A percentile compares a stretch with the other conserved stretches of the same genome.
Conservation (phyloP, 2,797 vertebrate genomes). For the Myotis myotis region DNA sequence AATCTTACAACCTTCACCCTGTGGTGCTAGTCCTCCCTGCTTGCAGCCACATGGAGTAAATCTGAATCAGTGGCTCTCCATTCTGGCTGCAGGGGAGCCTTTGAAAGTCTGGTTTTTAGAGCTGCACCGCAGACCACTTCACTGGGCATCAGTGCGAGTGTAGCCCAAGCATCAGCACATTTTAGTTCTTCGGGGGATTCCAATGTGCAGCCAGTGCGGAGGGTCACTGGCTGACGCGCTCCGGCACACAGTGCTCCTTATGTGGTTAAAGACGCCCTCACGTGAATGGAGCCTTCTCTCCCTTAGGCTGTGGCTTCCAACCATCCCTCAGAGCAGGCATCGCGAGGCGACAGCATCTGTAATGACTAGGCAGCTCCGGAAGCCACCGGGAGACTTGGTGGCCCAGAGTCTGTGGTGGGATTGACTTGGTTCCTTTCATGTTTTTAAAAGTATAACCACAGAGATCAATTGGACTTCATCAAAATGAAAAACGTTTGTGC, state of each 20-base stretch:
- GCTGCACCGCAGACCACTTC: fast-evolving
- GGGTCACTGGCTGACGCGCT: neutral
- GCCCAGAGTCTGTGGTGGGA: neutral
- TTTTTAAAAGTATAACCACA: neutral
- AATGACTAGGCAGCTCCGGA: neutral
- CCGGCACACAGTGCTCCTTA: neutral
- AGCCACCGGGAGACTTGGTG: neutral
- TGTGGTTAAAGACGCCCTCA: neutral
- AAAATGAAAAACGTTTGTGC: neutral
- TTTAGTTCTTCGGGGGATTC: neutral
- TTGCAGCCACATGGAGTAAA: neutral
- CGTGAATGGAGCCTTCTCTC: neutral
- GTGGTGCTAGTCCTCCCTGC: neutral
- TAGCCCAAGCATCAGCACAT: neutral
- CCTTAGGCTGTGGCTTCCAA: neutral
- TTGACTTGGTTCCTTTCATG: neutral
- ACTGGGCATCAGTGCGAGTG: neutral
- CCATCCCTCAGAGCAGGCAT: neutral
- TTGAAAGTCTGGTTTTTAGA: neutral
- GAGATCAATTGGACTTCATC: neutral
- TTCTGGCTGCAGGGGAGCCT: neutral
- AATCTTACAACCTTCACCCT: neutral
- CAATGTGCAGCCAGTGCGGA: neutral
- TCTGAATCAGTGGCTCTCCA: neutral
- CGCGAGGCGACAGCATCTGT: neutral